These are phyloP conservation scores for Anhinga rufa DNA, from an alignment of 2,113 vertebrate genomes.

Conservation along the genomic window DNA sequence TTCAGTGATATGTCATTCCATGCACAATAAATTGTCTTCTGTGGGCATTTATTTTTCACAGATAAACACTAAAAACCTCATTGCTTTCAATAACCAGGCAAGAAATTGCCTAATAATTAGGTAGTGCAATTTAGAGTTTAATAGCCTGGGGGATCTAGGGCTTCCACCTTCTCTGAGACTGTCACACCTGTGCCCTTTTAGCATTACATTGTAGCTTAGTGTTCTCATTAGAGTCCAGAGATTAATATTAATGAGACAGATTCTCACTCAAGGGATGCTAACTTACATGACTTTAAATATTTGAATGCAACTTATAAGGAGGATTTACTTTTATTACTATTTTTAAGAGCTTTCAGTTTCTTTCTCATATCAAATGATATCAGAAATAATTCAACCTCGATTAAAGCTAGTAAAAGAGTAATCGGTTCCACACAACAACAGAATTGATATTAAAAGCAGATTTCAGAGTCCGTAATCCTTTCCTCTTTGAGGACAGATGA, in stretches of 20 bases:
- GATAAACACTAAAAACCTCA: not conserved
- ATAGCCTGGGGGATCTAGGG: constrained; percentile 53
- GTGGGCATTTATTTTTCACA: not conserved
- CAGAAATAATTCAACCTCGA: not conserved
- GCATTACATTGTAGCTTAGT: constrained; percentile 25
- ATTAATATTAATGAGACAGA: constrained; percentile 62
- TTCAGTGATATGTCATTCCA: not conserved
- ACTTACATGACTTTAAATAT: constrained; percentile 35
- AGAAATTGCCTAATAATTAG: constrained; percentile 59
- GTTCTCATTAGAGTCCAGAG: constrained; percentile 20
- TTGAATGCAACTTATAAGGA: not conserved
- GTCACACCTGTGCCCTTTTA: constrained; percentile 42
- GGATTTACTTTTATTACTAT: not conserved
- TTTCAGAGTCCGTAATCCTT: not conserved
- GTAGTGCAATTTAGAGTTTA: constrained; percentile 11
- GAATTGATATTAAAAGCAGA: not conserved
- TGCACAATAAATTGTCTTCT: not conserved
- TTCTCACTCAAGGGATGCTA: constrained; percentile 3
- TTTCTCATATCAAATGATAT: not conserved
- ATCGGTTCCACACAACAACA: not conserved
- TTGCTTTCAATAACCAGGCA: not conserved
- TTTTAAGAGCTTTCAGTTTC: not conserved
- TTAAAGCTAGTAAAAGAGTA: not conserved
- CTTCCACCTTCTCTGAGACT: constrained; percentile 29
- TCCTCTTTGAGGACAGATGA: not conserved